phyloP scores from a whole-genome alignment of 2,113 vertebrate species.

The Tupaia chinensis region DNA sequence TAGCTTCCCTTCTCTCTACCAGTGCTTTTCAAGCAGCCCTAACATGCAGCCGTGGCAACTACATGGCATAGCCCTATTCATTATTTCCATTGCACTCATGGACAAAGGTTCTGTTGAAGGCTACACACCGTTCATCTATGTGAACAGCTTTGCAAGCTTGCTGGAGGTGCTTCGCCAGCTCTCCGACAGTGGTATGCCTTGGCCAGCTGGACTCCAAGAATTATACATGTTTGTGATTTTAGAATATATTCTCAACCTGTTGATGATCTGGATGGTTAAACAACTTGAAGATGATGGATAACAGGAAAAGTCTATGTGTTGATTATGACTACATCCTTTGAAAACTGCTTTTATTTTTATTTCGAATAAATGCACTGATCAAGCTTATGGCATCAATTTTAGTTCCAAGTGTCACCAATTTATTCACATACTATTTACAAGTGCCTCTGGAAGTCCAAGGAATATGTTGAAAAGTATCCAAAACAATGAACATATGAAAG shows the following conservation, averaged over 20 bases:
- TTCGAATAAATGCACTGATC: neutral
- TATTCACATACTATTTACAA: neutral
- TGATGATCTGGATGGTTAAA: neutral
- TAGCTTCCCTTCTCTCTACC: neutral
- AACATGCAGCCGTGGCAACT: neutral
- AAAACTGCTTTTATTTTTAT: neutral
- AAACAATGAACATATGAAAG: neutral
- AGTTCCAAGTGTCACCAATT: neutral
- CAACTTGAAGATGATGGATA: neutral
- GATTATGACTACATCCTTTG: neutral
- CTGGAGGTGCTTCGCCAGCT: neutral
- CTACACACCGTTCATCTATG: neutral
- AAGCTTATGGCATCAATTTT: neutral
- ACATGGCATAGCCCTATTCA: neutral
- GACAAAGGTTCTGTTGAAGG: neutral
- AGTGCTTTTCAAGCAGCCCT: neutral
- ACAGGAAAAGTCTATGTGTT: neutral
- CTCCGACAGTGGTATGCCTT: neutral
- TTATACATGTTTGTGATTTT: constrained; percentile 33
- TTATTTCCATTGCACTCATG: neutral
- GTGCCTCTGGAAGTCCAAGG: neutral
- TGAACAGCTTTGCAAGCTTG: neutral
- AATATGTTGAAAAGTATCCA: neutral
- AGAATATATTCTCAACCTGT: neutral
- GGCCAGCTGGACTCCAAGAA: neutral